A percentile compares a stretch with the other conserved stretches of the same genome.
These are phyloP conservation scores for Tragelaphus scriptus DNA, from an alignment of 2,113 vertebrate genomes.

Conservation along the genomic window DNA sequence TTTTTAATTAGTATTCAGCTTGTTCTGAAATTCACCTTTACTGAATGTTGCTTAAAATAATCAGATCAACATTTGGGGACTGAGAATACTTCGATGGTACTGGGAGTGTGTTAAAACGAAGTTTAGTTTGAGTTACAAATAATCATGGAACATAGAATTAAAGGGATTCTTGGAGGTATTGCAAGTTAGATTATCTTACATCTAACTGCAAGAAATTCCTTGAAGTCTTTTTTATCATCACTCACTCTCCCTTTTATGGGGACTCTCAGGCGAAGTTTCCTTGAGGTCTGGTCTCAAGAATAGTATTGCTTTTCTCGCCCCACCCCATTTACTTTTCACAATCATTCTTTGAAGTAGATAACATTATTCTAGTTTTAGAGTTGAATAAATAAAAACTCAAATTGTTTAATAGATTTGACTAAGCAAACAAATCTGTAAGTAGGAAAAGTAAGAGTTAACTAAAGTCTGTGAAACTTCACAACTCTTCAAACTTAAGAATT, in stretches of 20 bases:
- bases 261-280: background rate
- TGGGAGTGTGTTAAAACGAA: background rate
- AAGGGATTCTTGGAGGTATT: background rate
- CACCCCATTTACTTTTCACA: background rate
- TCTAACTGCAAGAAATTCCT: background rate
- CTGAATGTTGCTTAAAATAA: slow-evolving; percentile 9
- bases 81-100: background rate
- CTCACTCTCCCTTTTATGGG: background rate
- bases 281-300: background rate
- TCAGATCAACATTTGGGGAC: background rate
- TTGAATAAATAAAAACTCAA: background rate
- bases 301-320: background rate
- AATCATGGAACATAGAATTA: background rate
- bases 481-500: background rate
- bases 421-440: background rate
- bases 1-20: background rate
- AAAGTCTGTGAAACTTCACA: background rate
- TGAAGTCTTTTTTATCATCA: background rate
- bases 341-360: background rate
- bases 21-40: background rate
- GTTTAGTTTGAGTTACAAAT: slow-evolving; percentile 51
- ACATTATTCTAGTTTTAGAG: background rate
- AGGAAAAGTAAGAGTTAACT: background rate
- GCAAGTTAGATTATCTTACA: background rate
- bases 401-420: background rate